phyloP scores from a whole-genome alignment of 1,140 invertebrate species.

The Goniozus legneri region DNA sequence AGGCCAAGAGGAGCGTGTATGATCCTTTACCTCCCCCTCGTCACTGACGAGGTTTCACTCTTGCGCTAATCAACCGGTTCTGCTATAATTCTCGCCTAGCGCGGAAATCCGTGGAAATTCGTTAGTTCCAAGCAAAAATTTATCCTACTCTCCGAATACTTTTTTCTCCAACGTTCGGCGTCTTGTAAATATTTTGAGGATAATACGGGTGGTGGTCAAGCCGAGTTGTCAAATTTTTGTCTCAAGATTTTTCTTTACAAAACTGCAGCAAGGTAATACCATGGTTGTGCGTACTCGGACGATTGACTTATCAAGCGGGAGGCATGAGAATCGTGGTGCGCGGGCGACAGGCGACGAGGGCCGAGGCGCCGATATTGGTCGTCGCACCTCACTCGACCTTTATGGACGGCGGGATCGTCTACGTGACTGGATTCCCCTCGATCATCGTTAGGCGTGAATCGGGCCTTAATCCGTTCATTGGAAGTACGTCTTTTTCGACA shows the following conservation, averaged over 20 bases:
- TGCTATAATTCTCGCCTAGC: no score
- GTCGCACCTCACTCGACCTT: slow-evolving; percentile 84
- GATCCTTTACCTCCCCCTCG: no score
- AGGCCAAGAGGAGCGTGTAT: no score
- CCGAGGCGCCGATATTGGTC: slow-evolving; percentile 80
- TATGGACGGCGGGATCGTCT: slow-evolving; percentile 79
- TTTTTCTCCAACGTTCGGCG: no score
- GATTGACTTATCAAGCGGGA: slow-evolving; percentile 69
- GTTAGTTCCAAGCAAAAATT: no score
- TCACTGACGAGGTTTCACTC: slow-evolving; percentile 12
- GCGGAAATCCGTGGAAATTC: no score
- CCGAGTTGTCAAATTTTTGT: not conserved
- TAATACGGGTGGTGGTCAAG: no score
- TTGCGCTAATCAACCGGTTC: slow-evolving; percentile 16
- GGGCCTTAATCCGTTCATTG: slow-evolving; percentile 72
- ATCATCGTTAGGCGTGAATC: slow-evolving; percentile 78
- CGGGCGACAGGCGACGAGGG: slow-evolving; percentile 67
- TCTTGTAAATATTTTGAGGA: no score
- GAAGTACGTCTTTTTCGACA: slow-evolving; percentile 86
- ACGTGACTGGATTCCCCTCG: slow-evolving; percentile 73
- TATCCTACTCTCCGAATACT: no score
- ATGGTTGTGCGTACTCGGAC: slow-evolving; percentile 68
- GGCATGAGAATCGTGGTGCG: slow-evolving; percentile 76
- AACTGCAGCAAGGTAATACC: slow-evolving; percentile 53
- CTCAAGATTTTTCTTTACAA: slow-evolving; percentile 22